phyloP scores from a whole-genome alignment of 2,113 vertebrate genomes.

The Eulemur rufifrons region DNA sequence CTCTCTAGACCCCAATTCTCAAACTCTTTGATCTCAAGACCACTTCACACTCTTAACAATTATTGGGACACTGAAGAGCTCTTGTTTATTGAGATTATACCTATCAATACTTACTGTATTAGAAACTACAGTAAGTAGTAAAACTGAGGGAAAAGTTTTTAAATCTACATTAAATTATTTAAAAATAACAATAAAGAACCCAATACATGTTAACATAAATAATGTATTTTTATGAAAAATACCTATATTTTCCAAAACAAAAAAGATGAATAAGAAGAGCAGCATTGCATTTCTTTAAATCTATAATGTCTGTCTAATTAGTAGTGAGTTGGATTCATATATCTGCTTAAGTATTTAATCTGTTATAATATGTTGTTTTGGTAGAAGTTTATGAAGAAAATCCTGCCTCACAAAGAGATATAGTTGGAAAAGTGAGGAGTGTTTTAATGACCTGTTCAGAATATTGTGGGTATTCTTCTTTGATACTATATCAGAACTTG shows the following conservation, averaged over 20 bases:
- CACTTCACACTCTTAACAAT: conserved; percentile 17
- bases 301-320: neutral
- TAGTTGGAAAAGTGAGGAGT: neutral
- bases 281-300: neutral
- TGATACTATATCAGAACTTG: neutral
- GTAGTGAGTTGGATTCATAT: neutral
- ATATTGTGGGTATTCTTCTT: conserved; percentile 28
- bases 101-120: neutral
- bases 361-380: conserved; percentile 17
- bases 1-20: neutral
- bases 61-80: neutral
- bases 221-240: neutral
- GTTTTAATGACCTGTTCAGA: neutral
- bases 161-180: conserved; percentile 9
- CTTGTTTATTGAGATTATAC: neutral
- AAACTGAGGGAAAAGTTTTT: conserved; percentile 2
- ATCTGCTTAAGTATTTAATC: neutral
- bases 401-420: neutral
- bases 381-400: conserved; percentile 22
- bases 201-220: neutral
- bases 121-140: neutral
- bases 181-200: conserved; percentile 3
- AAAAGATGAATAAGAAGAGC: neutral
- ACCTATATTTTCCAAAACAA: neutral
- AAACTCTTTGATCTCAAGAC: neutral